Evolutionary conservation across 2,113 vertebrate genomes (phyloP).

Genomic region (Myotis lucifugus): DNA sequence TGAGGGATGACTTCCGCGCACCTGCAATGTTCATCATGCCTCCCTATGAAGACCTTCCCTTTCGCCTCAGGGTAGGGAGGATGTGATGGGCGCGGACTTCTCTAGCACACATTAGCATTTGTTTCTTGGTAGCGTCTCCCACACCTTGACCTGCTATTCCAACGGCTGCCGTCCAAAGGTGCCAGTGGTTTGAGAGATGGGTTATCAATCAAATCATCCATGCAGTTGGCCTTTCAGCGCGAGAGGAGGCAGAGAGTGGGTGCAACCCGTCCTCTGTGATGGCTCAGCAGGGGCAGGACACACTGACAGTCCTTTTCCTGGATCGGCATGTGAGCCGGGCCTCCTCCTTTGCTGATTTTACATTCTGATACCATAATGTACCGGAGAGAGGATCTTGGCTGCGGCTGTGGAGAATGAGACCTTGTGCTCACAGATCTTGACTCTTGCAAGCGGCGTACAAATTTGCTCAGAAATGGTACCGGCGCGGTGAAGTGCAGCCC

Average conservation of each 20-base stretch:
- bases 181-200: not conserved
- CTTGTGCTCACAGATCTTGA: not conserved
- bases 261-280: not conserved
- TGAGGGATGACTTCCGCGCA: conserved; percentile 52
- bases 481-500: accelerated
- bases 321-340: not conserved
- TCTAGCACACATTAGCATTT: not conserved
- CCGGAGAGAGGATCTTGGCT: not conserved
- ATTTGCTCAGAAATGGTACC: not conserved
- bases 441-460: accelerated
- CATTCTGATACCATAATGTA: not conserved
- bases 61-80: conserved; percentile 2
- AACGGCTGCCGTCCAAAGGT: not conserved
- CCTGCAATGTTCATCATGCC: conserved; percentile 41
- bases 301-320: not conserved
- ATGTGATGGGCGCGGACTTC: not conserved
- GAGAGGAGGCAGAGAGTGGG: not conserved
- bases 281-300: not conserved
- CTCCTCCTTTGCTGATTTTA: not conserved
- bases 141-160: not conserved
- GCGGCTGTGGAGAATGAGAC: not conserved
- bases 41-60: conserved; percentile 29
- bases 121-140: not conserved
- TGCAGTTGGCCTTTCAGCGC: not conserved
- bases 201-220: not conserved